A percentile compares a stretch with the other conserved stretches of the same genome.
phyloP scores from a whole-genome alignment of 2,113 vertebrate genomes.

The Tragelaphus buxtoni region DNA sequence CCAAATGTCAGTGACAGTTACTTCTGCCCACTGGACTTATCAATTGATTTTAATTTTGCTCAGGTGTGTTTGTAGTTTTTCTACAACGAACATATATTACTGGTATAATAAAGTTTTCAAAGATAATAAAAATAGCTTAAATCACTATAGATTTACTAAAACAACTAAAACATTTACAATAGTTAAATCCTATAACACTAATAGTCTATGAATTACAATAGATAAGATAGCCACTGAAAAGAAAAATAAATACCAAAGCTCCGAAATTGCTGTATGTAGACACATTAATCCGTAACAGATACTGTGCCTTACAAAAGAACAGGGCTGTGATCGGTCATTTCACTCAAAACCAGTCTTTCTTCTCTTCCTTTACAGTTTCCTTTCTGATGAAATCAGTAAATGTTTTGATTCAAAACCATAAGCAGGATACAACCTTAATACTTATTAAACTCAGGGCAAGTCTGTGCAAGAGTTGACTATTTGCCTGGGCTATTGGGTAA shows the following conservation, averaged over 20 bases:
- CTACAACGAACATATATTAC: not conserved
- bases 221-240: not conserved
- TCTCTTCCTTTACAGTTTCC: slow-evolving; percentile 22
- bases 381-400: slow-evolving; percentile 53
- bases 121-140: slow-evolving; percentile 11
- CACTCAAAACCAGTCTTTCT: not conserved
- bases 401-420: slow-evolving; percentile 47
- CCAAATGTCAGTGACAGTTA: not conserved
- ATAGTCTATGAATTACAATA: not conserved
- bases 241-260: not conserved
- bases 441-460: slow-evolving; percentile 58
- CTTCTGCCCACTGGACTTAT: not conserved
- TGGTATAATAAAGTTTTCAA: not conserved
- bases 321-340: not conserved
- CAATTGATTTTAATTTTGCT: not conserved
- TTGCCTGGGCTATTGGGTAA: slow-evolving; percentile 33
- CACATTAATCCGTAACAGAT: not conserved
- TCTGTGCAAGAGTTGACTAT: slow-evolving; percentile 50
- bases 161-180: not conserved
- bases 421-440: slow-evolving; percentile 48
- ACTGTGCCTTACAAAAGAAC: not conserved
- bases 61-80: not conserved
- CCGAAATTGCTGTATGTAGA: not conserved
- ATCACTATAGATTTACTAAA: not conserved
- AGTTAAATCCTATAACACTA: not conserved